These are phyloP conservation scores for Lutjanus campechanus DNA, from an alignment of 2,797 vertebrate genomes.

Conservation along the genomic window DNA sequence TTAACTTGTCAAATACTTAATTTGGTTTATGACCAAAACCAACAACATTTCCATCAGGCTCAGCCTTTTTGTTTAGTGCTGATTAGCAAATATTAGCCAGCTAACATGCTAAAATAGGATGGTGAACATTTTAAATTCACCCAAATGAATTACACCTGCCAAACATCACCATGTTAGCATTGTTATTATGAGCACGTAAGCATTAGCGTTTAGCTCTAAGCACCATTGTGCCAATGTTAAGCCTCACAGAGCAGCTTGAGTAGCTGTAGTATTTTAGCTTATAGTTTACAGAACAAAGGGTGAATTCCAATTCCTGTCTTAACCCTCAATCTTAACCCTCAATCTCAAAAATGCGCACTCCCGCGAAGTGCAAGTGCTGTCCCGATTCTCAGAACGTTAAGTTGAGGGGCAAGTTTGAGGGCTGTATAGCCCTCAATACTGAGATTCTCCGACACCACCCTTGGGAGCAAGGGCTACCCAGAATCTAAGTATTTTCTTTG, in stretches of 20 bases:
- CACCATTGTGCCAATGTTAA: not conserved
- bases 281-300: conserved; percentile 6
- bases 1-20: not conserved
- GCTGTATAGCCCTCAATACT: too few species aligned
- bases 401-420: too few species aligned
- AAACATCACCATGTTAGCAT: not conserved
- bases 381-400: too few species aligned
- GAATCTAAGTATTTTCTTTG: too few species aligned
- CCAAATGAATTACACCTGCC: not conserved
- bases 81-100: not conserved
- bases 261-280: not conserved
- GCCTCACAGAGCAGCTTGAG: not conserved
- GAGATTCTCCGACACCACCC: too few species aligned
- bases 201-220: not conserved
- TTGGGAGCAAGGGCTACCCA: too few species aligned
- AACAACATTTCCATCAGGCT: not conserved
- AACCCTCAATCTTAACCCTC: too few species aligned
- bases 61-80: not conserved
- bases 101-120: not conserved
- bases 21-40: not conserved
- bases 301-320: too few species aligned
- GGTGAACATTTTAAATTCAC: not conserved
- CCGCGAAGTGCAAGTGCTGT: too few species aligned
- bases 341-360: too few species aligned
- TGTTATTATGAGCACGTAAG: not conserved